phyloP scores from a whole-genome alignment of 2,888 invertebrate genomes.

The Thymelicus sylvestris region DNA sequence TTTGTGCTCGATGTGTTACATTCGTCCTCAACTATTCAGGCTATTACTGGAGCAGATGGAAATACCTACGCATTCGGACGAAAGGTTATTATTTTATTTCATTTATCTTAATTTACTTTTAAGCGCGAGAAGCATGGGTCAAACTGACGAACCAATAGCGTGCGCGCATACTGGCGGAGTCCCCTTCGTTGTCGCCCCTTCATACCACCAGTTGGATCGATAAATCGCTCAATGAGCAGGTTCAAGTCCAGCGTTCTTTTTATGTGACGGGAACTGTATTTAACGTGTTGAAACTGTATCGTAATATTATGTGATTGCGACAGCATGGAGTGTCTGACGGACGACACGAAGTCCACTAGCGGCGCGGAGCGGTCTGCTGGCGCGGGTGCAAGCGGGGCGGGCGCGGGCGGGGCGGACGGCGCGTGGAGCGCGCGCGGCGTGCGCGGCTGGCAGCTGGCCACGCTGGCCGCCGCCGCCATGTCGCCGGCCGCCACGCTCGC shows the following conservation, averaged over 20 bases:
- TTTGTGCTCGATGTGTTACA: slow-evolving; percentile 94
- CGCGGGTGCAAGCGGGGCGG: slow-evolving; percentile 41
- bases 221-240: too few relatives aligned
- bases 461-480: slow-evolving; percentile 91
- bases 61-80: slow-evolving; percentile 77
- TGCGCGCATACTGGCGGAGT: too few relatives aligned
- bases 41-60: slow-evolving; percentile 90
- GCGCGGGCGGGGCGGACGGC: slow-evolving; percentile 38
- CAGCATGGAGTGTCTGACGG: slow-evolving; percentile 87
- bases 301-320: background rate
- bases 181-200: too few relatives aligned
- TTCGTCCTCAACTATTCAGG: slow-evolving; percentile 91
- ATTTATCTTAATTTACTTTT: background rate
- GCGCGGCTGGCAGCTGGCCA: slow-evolving; percentile 88
- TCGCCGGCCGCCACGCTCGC: slow-evolving; percentile 91
- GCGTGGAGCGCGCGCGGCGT: slow-evolving; percentile 58
- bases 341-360: slow-evolving; percentile 86
- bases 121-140: too few relatives aligned
- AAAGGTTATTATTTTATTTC: slow-evolving; percentile 56
- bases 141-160: too few relatives aligned
- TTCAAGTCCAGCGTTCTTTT: too few relatives aligned
- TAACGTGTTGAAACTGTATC: background rate
- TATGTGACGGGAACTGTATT: too few relatives aligned
- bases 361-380: slow-evolving; percentile 53
- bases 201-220: too few relatives aligned